Base-by-base conservation (phyloP, 2,888 invertebrate species). In the Caenorhabditis imperialis region DNA sequence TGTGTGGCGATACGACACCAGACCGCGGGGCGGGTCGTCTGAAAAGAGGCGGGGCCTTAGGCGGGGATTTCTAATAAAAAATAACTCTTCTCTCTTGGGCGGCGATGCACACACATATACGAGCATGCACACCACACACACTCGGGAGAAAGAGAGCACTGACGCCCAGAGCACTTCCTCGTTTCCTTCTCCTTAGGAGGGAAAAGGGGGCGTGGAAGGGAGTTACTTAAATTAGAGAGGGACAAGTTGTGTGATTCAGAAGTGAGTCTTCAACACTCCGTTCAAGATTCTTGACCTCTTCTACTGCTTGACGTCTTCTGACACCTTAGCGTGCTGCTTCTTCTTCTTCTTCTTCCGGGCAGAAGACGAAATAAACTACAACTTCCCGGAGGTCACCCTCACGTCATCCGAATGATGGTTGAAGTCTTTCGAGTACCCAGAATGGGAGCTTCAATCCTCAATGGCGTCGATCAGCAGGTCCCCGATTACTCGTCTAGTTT, bases 141-240 rank as follows among this genome's bases (percentile, higher is more conserved):
- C 47, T 54, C 54, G 48, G 48, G 63, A 65, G 54, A 67, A 60
- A 54, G 69, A 70, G 69, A 70, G 69, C 58, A 69, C 30, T 45
- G 58, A 70, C 69, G 60, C 44, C 60, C 60, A 70, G 69, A 70
- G 69, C 69, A 70, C 69, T 70, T 70, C 69, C 69, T 70, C 60
- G 60, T 69, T 70, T 38, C 53, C 53, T 27, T 48, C 25, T 16
- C 22, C n/a, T n/a, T n/a, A n/a, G n/a, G n/a, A n/a, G n/a, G n/a
- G n/a, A n/a, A n/a, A n/a, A n/a, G n/a, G n/a, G n/a, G n/a, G n/a
- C n/a, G n/a, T n/a, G n/a, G n/a, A n/a, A n/a, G n/a, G n/a, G n/a
- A n/a, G n/a, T n/a, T n/a, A n/a, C n/a, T n/a, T n/a, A n/a, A 30
- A 7, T 30, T 30, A 30, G 30, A 30, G 10, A 30, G 7, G 6